Evolutionary conservation across 2,888 invertebrate species (phyloP).

Genomic region (Ochropleura plecta): DNA sequence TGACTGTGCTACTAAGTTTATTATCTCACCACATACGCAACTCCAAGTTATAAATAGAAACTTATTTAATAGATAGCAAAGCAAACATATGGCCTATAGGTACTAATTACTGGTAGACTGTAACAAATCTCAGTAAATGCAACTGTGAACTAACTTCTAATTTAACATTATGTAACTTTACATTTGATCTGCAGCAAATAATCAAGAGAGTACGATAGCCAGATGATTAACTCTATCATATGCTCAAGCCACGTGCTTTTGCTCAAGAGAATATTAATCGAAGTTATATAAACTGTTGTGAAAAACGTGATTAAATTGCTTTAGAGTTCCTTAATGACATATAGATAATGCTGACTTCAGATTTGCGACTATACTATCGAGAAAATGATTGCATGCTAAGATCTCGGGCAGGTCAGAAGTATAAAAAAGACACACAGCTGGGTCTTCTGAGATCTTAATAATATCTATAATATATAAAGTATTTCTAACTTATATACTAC

Average conservation of each 20-base stretch:
- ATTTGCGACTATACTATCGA: not conserved
- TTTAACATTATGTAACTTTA: not conserved
- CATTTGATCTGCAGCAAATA: not conserved
- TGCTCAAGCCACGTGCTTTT: constrained; percentile 21
- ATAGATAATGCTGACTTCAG: constrained; percentile 1
- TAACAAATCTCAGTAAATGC: not conserved
- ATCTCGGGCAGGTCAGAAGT: not conserved
- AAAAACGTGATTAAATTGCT: constrained; percentile 35
- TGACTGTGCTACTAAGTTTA: not conserved
- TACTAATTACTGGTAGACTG: not conserved
- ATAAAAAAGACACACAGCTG: not conserved
- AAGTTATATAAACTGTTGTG: constrained; percentile 37
- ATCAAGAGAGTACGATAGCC: constrained; percentile 13
- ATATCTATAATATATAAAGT: not conserved
- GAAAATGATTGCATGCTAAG: not conserved
- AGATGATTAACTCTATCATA: not conserved
- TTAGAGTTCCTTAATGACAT: not conserved
- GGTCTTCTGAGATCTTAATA: not conserved
- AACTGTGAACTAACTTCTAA: not conserved
- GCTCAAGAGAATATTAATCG: constrained; percentile 1
- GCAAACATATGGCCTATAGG: not conserved
- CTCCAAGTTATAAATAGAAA: constrained; percentile 32
- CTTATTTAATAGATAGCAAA: constrained; percentile 28
- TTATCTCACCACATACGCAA: constrained; percentile 24
- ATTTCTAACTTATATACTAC: not conserved